A percentile compares a stretch with the other conserved stretches of the same genome.
Evolutionary conservation across 2,797 vertebrate species (phyloP).

Genomic region (Xiphorhynchus erythropygius): DNA sequence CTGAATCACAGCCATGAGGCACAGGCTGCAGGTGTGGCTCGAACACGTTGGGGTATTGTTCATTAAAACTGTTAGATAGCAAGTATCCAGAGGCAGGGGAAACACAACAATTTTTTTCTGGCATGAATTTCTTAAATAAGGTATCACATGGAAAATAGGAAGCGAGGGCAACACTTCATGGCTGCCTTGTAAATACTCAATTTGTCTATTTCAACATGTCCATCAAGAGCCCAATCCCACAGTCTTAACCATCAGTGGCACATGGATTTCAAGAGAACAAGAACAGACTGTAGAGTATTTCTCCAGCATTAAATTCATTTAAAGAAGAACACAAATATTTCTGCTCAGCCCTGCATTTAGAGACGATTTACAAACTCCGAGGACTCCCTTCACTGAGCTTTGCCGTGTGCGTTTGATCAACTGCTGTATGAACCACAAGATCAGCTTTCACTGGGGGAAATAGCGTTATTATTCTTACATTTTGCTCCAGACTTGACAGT

Average conservation of each 20-base stretch:
- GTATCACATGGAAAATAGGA: background rate
- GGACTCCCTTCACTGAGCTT: background rate
- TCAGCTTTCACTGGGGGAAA: slow-evolving; percentile 59
- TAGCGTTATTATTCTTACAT: slow-evolving; percentile 46
- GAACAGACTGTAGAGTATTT: background rate
- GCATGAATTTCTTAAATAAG: background rate
- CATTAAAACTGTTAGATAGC: slow-evolving; percentile 40
- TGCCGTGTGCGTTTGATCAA: slow-evolving; percentile 31
- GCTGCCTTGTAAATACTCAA: background rate
- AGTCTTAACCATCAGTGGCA: background rate
- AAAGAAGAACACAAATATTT: background rate
- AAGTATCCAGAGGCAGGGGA: slow-evolving; percentile 36
- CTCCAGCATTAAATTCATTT: background rate
- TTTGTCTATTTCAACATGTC: background rate
- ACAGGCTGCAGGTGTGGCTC: slow-evolving; percentile 64
- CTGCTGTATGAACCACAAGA: slow-evolving; percentile 30
- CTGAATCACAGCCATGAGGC: slow-evolving; percentile 38
- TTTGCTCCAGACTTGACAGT: slow-evolving; percentile 63
- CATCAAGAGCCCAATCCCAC: background rate
- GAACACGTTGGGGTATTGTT: slow-evolving; percentile 13
- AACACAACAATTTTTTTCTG: background rate
- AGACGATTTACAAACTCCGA: slow-evolving; percentile 43
- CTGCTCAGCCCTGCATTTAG: background rate
- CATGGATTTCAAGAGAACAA: background rate
- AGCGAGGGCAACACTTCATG: background rate